Percentiles rank a stretch among this genome's conserved stretches.
phyloP scores from a whole-genome alignment of 2,888 invertebrate species.

The Cantharis rufa region DNA sequence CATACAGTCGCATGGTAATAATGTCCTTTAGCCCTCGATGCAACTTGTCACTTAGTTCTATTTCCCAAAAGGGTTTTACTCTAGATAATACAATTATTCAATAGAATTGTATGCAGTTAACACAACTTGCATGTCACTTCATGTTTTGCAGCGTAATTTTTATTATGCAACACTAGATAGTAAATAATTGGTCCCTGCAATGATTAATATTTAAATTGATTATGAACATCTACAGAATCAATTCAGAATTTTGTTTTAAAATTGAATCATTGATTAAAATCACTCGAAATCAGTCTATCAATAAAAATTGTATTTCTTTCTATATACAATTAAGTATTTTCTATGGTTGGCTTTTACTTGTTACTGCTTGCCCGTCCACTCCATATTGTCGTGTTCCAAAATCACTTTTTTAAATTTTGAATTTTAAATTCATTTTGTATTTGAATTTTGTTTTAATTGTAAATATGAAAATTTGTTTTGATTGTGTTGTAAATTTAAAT shows the following conservation, averaged over 20 bases:
- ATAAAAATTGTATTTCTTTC: no score
- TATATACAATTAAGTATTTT: no score
- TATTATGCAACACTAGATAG: neutral
- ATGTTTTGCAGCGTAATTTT: constrained; percentile 12
- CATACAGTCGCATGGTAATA: constrained; percentile 41
- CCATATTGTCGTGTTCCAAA: no score
- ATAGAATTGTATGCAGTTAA: constrained; percentile 26
- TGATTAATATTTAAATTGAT: neutral
- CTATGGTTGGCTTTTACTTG: no score
- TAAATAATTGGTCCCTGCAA: neutral
- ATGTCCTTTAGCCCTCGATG: constrained; percentile 37
- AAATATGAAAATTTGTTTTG: no score
- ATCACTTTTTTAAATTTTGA: no score
- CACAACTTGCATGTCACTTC: constrained; percentile 22
- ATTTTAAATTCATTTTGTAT: no score
- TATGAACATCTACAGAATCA: neutral
- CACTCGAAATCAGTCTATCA: no score
- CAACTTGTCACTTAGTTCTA: constrained; percentile 46
- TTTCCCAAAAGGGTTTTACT: constrained; percentile 43
- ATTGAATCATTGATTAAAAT: neutral
- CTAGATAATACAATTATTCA: constrained; percentile 25
- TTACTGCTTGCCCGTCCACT: no score
- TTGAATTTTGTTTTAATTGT: no score
- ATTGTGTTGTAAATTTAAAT: no score
- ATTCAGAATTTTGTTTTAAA: neutral